Evolutionary conservation across 2,797 vertebrate genomes (phyloP).

Genomic region (Mycteria americana): DNA sequence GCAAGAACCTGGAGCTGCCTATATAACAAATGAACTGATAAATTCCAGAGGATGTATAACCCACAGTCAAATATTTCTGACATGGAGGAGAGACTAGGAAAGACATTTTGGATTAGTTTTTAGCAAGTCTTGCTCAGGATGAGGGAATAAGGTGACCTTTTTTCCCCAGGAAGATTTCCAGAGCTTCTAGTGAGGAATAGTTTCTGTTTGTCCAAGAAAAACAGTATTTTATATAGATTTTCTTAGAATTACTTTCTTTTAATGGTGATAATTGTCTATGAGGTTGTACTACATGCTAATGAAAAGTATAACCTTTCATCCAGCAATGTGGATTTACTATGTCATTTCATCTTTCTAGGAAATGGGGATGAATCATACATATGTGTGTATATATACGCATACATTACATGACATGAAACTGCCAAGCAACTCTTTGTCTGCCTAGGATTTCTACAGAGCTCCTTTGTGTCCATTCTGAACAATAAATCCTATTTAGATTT

Average conservation of each 20-base stretch:
- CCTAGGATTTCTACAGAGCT: background rate
- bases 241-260: background rate
- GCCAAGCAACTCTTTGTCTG: background rate
- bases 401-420: background rate
- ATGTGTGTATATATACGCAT: background rate
- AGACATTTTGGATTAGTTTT: background rate
- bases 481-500: background rate
- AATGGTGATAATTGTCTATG: background rate
- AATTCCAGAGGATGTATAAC: background rate
- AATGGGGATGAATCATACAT: background rate
- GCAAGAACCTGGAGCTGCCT: background rate
- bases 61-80: background rate
- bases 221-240: background rate
- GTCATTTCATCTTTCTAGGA: background rate
- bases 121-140: background rate
- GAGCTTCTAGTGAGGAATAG: background rate
- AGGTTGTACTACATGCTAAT: background rate
- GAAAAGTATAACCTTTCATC: background rate
- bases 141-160: background rate
- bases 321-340: background rate
- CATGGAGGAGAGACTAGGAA: background rate
- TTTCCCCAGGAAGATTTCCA: background rate
- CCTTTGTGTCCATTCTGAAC: background rate
- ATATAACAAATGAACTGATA: background rate
- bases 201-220: background rate